A percentile compares a stretch with the other conserved stretches of the same genome.
phyloP scores from a whole-genome alignment of 2,113 vertebrate species.

The Nematolebias whitei region DNA sequence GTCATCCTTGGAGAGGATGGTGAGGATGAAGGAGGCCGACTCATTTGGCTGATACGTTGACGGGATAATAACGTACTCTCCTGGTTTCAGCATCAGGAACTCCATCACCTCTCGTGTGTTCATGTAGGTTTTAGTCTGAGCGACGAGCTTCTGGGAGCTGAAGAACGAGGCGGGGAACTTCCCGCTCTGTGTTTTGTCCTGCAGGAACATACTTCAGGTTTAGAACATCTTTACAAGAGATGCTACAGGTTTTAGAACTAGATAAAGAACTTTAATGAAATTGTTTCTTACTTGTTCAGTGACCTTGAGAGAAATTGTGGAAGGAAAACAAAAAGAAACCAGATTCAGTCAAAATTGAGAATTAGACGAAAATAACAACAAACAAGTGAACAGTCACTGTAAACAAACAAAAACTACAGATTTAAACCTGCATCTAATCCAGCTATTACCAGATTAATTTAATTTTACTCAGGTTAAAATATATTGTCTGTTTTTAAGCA shows the following conservation, averaged over 20 bases:
- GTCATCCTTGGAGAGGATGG: slow-evolving; percentile 65
- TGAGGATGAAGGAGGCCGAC: slow-evolving; percentile 68
- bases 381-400: too few relatives aligned
- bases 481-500: too few relatives aligned
- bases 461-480: too few relatives aligned
- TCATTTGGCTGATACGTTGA: slow-evolving; percentile 56
- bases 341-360: not conserved
- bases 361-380: too few relatives aligned
- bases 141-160: not conserved
- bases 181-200: slow-evolving; percentile 38
- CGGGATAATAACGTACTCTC: slow-evolving; percentile 75
- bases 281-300: slow-evolving; percentile 63
- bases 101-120: slow-evolving; percentile 68
- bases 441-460: too few relatives aligned
- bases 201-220: not conserved
- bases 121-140: slow-evolving; percentile 25
- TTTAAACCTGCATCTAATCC: too few relatives aligned
- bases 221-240: too few relatives aligned
- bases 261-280: not conserved
- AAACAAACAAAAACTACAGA: too few relatives aligned
- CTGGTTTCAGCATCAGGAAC: slow-evolving; percentile 55
- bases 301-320: slow-evolving; percentile 50
- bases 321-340: not conserved
- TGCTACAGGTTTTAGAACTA: not conserved
- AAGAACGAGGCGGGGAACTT: slow-evolving; percentile 74